Evolutionary conservation across 2,797 vertebrate species (phyloP).

Genomic region (Tinamus major): DNA sequence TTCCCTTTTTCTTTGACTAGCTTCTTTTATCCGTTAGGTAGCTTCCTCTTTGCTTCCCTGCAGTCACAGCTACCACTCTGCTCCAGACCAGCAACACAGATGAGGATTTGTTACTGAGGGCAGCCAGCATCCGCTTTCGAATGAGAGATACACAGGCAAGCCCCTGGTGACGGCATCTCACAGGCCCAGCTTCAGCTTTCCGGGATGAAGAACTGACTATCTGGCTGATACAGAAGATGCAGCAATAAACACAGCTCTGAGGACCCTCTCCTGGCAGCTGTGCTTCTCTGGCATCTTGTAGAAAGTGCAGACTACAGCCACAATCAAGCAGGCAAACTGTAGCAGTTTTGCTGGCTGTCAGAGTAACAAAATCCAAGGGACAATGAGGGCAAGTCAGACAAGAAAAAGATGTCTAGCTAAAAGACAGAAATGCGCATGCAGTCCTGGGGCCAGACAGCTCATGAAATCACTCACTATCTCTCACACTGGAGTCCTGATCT

Average conservation of each 20-base stretch:
- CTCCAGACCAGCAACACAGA: slow-evolving; percentile 1
- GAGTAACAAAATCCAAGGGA: background rate
- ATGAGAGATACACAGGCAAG: background rate
- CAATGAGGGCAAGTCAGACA: background rate
- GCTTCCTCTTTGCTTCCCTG: background rate
- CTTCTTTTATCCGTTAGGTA: background rate
- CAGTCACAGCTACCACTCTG: slow-evolving; percentile 1
- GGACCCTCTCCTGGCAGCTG: background rate
- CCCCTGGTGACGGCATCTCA: background rate
- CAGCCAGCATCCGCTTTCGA: background rate
- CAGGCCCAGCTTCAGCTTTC: background rate
- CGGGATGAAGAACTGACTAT: background rate
- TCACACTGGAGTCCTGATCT: background rate
- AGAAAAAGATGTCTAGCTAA: background rate
- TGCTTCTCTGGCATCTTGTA: background rate
- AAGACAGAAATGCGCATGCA: background rate
- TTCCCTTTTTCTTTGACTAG: background rate
- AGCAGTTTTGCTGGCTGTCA: background rate
- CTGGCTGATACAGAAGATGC: background rate
- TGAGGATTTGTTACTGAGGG: background rate
- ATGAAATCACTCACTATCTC: background rate
- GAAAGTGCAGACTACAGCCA: background rate
- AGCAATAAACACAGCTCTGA: background rate
- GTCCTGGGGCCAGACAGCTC: background rate
- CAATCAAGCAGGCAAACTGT: background rate